Evolutionary conservation across 2,113 vertebrate genomes (phyloP), one percentile per base, ranked within the genome.

Genomic region (Salvelinus namaycush): DNA sequence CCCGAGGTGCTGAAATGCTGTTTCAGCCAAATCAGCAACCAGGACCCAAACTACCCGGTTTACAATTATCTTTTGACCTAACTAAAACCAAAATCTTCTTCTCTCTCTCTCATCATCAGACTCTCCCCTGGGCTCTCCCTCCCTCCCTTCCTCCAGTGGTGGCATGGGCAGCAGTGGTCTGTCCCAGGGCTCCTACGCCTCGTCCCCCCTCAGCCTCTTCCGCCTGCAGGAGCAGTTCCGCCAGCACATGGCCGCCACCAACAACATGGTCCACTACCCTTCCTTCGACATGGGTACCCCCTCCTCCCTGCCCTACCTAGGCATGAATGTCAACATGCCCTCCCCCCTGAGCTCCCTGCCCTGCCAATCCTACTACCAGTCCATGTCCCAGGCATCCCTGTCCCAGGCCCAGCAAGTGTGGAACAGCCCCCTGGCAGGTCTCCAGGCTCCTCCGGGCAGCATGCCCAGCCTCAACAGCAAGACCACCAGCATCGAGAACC

Each of bases 191-290:
- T 98, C 97, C 65, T 99, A 99, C 82, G 97, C 97, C 9, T 99
- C 98, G 0, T 99, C 98, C 0, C 97, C 98, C 0, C 94, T 99
- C 90, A 99, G 97, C 91, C 96, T 99, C 83, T 99, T 99, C 91
- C 96, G 98, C 13, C 95, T 99, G 74, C 98, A 99, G 92, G 98
- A 99, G 93, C 97, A 99, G 87, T 99, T 99, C 85, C 97, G 97
- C 39, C 98, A 99, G 90, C 98, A 99, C 93, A 99, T 99, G 98
- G 97, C 96, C 0, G 96, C 98, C 92, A 99, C 97, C 90, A 99
- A 96, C 94, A 99, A 97, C 92, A 86, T 99, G 91, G 96, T 99
- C 79, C 97, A 99, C 88, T 99, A 99, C 90, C 96, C 98, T 0
- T 95, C 97, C 79, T 99, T 98, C 0, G 98, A 99, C 90, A 96